Conservation (phyloP, 2,888 invertebrate genomes). For the Hemicrepidius hirtus region DNA sequence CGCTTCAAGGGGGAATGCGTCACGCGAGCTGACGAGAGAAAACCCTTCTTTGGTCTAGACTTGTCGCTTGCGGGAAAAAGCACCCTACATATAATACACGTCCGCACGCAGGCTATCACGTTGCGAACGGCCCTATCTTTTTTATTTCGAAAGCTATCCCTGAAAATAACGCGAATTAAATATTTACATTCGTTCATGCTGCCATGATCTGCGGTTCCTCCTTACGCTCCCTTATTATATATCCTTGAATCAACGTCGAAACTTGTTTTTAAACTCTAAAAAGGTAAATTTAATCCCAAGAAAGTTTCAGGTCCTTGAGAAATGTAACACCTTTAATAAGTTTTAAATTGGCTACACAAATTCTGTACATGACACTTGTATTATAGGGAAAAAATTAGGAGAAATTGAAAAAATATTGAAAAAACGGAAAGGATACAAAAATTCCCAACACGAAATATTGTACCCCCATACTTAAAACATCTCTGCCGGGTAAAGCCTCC, state of each 20-base stretch:
- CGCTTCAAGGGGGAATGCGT: conserved; percentile 52
- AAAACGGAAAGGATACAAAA: no score
- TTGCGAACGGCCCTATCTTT: conserved; percentile 31
- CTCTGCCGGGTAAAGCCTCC: no score
- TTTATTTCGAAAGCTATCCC: conserved; percentile 24
- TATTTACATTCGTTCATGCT: conserved; percentile 27
- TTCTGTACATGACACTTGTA: no score
- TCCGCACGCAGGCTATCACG: conserved; percentile 34
- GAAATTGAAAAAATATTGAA: no score
- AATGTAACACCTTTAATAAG: no score
- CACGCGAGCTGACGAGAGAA: conserved; percentile 52
- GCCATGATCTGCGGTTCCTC: not conserved
- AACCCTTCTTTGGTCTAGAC: conserved; percentile 44
- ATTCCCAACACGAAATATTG: no score
- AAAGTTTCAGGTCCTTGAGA: no score
- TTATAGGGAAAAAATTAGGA: no score
- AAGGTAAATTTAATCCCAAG: no score
- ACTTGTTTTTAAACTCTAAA: conserved; percentile 8
- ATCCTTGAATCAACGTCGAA: not conserved
- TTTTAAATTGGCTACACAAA: no score
- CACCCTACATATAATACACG: conserved; percentile 20
- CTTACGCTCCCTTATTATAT: no score
- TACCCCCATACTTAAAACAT: no score
- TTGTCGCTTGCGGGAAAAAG: conserved; percentile 31
- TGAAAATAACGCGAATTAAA: conserved; percentile 31